Evolutionary conservation across 2,888 invertebrate species (phyloP), one percentile per base, ranked within the genome.

Genomic region (Aphodius sticticus): DNA sequence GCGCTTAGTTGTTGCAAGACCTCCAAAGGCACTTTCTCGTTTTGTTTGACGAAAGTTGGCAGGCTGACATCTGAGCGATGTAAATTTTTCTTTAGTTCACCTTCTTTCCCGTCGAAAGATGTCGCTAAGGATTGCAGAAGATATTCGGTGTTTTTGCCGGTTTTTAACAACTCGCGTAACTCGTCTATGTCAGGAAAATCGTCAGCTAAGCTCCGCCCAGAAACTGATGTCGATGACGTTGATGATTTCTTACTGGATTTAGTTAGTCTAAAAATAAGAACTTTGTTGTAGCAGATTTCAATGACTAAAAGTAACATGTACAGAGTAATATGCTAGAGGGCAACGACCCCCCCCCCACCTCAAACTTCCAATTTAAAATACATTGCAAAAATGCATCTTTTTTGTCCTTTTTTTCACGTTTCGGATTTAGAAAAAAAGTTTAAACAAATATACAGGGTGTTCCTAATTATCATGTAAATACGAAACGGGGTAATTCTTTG

Each of bases 31-130:
- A 93, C 90, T 90, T 93, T 93, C 87, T 94, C 94, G 83, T 92
- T 92, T 84, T 93, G 92, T 81, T 91, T 91, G 35, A 95, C 89
- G 86, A 94, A 95, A 0, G 95, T 95, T 0, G 96, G 96, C 79
- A 96, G 88, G 87, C 94, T 93, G 70, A 95, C 91, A 81, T 95
- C 92, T 6, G 96, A 96, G 83, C 92, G 91, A 83, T 90, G 91
- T 16, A 90, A 90, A 80, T 87, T 91, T 37, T 90, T 90, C 75
- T 87, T 86, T 2, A 89, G 87, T 82, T 91, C 90, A 0, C 89
- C 90, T 16, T 82, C 38, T 0, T 88, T 88, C 53, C 89, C 89
- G 83, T 91, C 91, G 82, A 93, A 92, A 16, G 92, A 92, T 14
- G 93, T 92, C 69, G 92, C 92, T 78, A 94, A 88, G 14, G 91